A percentile compares a stretch with the other conserved stretches of the same genome.
phyloP scores from a whole-genome alignment of 2,797 vertebrate species.

The Tiaroga cobitis region DNA sequence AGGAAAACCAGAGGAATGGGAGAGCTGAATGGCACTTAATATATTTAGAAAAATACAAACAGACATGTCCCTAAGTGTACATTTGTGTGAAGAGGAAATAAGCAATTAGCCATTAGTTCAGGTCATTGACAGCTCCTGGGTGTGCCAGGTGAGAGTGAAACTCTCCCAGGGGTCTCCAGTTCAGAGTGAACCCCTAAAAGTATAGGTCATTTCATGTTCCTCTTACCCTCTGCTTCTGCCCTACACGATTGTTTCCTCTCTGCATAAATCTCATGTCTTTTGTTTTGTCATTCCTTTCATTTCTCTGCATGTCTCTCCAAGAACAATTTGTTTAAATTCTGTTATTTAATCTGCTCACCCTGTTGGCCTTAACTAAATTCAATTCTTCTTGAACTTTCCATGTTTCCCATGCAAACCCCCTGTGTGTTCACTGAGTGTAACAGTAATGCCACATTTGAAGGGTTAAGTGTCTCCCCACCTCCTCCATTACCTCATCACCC shows the following conservation, averaged over 20 bases:
- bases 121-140: constrained; percentile 43
- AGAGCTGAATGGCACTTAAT: constrained; percentile 28
- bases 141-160: constrained; percentile 36
- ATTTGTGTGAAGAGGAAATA: constrained; percentile 44
- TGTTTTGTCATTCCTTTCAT: background rate
- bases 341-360: constrained; percentile 22
- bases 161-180: constrained; percentile 52
- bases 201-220: constrained; percentile 55
- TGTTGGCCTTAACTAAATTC: background rate
- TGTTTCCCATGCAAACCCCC: background rate
- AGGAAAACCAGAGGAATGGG: constrained; percentile 15
- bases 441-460: constrained; percentile 18
- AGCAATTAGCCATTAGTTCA: constrained; percentile 50
- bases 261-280: constrained; percentile 37
- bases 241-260: constrained; percentile 17
- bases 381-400: background rate
- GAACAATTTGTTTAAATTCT: background rate
- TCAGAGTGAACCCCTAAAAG: constrained; percentile 25
- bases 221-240: constrained; percentile 34
- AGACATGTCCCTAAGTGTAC: constrained; percentile 24
- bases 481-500: constrained; percentile 43
- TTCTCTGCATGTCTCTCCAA: constrained; percentile 1
- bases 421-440: constrained; percentile 10
- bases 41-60: constrained; percentile 45
- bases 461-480: constrained; percentile 28